Conservation (phyloP, 2,113 vertebrate genomes). For the Centropristis striata region DNA sequence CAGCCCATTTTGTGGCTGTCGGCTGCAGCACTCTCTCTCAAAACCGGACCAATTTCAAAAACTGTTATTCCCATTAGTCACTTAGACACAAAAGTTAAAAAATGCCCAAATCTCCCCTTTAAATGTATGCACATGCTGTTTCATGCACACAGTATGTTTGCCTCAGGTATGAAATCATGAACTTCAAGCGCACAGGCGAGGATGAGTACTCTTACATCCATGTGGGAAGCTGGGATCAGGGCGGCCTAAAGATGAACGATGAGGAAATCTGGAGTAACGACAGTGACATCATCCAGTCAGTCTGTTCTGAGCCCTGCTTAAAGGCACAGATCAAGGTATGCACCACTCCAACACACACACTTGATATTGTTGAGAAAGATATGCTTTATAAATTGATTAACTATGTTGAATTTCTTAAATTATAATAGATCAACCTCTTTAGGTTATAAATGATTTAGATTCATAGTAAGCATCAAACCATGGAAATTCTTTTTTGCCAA, state of each 20-base stretch:
- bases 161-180: slow-evolving; percentile 98
- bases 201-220: slow-evolving; percentile 96
- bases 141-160: slow-evolving; percentile 11
- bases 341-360: not conserved
- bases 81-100: no score
- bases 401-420: not conserved
- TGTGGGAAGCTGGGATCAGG: slow-evolving; percentile 98
- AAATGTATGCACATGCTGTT: not conserved
- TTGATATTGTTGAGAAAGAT: not conserved
- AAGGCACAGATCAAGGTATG: slow-evolving; percentile 98
- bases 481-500: not conserved
- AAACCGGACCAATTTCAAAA: no score
- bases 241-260: slow-evolving; percentile 96
- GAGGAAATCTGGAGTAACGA: slow-evolving; percentile 96
- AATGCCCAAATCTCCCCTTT: no score
- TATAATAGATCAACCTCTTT: not conserved
- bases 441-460: not conserved
- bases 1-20: no score
- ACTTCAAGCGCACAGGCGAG: slow-evolving; percentile 95
- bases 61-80: no score
- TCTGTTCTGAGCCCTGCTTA: slow-evolving; percentile 97
- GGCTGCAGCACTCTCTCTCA: no score
- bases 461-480: not conserved
- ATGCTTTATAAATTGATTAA: not conserved
- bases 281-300: slow-evolving; percentile 91